A percentile compares a stretch with the other conserved stretches of the same genome.
phyloP scores from a whole-genome alignment of 2,797 vertebrate species.

The Myotis planiceps region DNA sequence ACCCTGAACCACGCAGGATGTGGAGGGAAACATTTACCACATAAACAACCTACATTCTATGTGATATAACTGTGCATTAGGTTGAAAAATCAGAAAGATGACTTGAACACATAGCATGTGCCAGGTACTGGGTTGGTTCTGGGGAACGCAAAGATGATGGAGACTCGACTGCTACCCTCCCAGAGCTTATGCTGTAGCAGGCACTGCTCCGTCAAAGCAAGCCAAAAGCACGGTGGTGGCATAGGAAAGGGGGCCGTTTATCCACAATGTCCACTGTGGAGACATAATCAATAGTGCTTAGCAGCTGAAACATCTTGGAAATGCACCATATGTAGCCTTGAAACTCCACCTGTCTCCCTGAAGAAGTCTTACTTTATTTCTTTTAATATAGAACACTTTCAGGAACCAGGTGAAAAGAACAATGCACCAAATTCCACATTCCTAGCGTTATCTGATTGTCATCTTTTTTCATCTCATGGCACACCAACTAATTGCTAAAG shows the following conservation, averaged over 20 bases:
- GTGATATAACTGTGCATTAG: not conserved
- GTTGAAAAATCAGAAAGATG: not conserved
- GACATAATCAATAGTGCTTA: not conserved
- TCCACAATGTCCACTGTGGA: not conserved
- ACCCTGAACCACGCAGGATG: too few relatives aligned
- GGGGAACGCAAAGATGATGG: not conserved
- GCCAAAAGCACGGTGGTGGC: not conserved
- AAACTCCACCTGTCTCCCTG: not conserved
- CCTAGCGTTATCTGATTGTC: not conserved
- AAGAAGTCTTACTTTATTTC: constrained; percentile 19
- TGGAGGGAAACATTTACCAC: too few relatives aligned
- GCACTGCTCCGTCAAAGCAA: not conserved
- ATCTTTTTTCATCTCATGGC: not conserved
- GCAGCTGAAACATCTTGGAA: not conserved
- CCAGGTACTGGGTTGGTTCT: not conserved
- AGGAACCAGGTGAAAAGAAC: not conserved
- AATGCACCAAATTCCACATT: not conserved
- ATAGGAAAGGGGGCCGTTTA: not conserved
- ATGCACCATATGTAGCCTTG: not conserved
- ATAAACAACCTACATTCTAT: not conserved
- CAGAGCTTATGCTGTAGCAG: not conserved
- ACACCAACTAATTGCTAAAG: not conserved
- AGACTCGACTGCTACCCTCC: not conserved
- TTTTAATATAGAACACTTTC: not conserved
- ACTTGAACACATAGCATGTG: not conserved